Base-by-base conservation (phyloP, 2,888 invertebrate species). In the Notodonta dromedarius region DNA sequence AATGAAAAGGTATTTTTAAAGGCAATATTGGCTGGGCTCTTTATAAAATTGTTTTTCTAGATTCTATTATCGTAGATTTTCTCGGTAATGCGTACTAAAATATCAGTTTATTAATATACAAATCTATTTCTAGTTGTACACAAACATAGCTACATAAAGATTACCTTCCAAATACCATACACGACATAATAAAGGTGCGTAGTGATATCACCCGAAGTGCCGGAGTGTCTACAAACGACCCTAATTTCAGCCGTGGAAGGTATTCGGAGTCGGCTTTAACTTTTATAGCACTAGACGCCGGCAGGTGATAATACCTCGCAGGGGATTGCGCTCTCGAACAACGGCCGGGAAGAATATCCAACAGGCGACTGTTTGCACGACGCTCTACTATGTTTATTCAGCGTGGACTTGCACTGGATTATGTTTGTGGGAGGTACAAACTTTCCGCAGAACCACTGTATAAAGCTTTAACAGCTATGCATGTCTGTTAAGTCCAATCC, bases 301-400 rank as follows among this genome's bases (percentile, higher is more conserved):
- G 65, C 70, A 68, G 68, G 73, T 71, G 74, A 68, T 82, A 80
- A 82, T 78, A 79, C 60, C 68, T 16, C 80, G 58, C 76, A 60
- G 67, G 82, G 81, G 84, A 84, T 65, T 73, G 69, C 52, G 66
- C 67, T 70, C 75, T 66, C 73, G 76, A 81, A 79, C 74, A 77
- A 78, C 74, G 74, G 71, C 66, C 60, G 70, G 60, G 71, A 71
- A 73, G 68, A 67, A 68, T 66, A 63, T 61, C 63, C 62, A 62
- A 66, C 69, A 69, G 63, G 69, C 69, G 65, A 71, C 71, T 61
- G 74, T 67, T 70, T 68, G 67, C 68, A 69, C 59, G 62, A 58
- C 56, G 51, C 57, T 59, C 63, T 59, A 51, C 60, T 24, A 57
- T 63, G 62, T 69, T 66, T 70, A 67, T 72, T 71, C 69, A 70